These are phyloP conservation scores for Hylaeus volcanicus DNA, from an alignment of 1,140 invertebrate genomes.

Conservation along the genomic window DNA sequence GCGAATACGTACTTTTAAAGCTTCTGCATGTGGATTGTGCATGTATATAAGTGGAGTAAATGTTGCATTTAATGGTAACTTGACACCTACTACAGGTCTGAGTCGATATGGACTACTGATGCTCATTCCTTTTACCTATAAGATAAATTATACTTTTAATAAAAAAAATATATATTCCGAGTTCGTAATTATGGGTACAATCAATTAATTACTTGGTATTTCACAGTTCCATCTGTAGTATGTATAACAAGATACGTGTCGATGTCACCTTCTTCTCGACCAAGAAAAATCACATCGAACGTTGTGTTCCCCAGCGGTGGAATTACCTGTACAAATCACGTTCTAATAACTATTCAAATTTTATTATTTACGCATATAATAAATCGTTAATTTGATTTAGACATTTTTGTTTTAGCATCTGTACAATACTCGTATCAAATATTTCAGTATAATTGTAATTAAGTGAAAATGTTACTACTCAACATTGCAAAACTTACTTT, in stretches of 20 bases:
- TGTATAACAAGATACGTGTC: constrained; percentile 95
- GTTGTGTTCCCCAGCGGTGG: constrained; percentile 94
- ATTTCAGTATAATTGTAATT: not conserved
- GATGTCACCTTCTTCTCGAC: constrained; percentile 92
- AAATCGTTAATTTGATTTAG: no score
- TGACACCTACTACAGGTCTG: constrained; percentile 92
- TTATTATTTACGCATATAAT: not conserved
- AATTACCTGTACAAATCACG: constrained; percentile 84
- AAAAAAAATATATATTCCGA: constrained; percentile 46
- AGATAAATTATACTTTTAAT: constrained; percentile 45
- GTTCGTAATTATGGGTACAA: constrained; percentile 13
- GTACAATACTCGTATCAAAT: not conserved
- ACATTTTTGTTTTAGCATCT: no score
- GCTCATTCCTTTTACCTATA: constrained; percentile 90
- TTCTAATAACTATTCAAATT: not conserved
- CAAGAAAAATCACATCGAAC: constrained; percentile 97
- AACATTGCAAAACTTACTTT: constrained; percentile 83
- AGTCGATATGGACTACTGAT: constrained; percentile 93
- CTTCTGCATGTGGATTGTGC: constrained; percentile 94
- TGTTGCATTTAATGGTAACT: constrained; percentile 94
- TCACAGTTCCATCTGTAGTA: constrained; percentile 93
- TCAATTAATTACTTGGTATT: constrained; percentile 84
- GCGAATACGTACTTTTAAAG: constrained; percentile 87
- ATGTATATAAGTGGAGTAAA: constrained; percentile 94
- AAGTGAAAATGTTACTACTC: not conserved